Base-by-base conservation (phyloP, 2,797 vertebrate genomes). In the Pipistrellus pipistrellus region DNA sequence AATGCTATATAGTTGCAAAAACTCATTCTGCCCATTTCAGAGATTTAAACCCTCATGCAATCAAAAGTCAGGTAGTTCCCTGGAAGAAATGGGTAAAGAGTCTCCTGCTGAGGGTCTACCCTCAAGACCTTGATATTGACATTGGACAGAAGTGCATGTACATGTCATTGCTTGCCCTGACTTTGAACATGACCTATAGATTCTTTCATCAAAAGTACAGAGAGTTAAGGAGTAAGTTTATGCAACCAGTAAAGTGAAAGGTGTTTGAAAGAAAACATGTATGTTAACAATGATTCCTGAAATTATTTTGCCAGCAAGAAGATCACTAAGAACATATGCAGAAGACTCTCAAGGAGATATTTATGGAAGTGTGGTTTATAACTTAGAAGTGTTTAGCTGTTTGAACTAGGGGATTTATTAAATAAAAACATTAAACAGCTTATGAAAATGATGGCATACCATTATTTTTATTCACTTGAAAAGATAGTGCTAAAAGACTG, bases 391-490 rank as follows among this genome's bases (percentile, higher is more conserved):
- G 1, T 15, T 32, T 86, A n/a, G 20, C 30, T 72, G 15, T 92
- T 69, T 32, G 32, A 92, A 51, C 53, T 71, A 32, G 38, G 18
- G 32, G 66, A 48, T 69, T 86, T 53, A 64, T 64, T 75, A 35
- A 84, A 68, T 66, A 51, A 44, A 48, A 91, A 44, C 21, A 85
- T 35, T 73, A 53, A 8, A 8, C 7, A 48, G 35, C 81, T 73
- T 73, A 27, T 57, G 75, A 75, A 81, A 91, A 80, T 94, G 35
- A 51, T 10, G 1, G 35, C 53, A 23, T n/a, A 27, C 21, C 84
- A 59, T 91, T 90, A 57, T 81, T 93, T 91, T 85, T 72, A 88
- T 85, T 82, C 14, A 2, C 46, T 35, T 55, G 81, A 78, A 62
- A 81, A 68, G 21, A 38, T 71, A 77, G n/a, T 76, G 25, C 41